Evolutionary conservation across 2,797 vertebrate genomes (phyloP).

Genomic region (Halcyon leucocephala): DNA sequence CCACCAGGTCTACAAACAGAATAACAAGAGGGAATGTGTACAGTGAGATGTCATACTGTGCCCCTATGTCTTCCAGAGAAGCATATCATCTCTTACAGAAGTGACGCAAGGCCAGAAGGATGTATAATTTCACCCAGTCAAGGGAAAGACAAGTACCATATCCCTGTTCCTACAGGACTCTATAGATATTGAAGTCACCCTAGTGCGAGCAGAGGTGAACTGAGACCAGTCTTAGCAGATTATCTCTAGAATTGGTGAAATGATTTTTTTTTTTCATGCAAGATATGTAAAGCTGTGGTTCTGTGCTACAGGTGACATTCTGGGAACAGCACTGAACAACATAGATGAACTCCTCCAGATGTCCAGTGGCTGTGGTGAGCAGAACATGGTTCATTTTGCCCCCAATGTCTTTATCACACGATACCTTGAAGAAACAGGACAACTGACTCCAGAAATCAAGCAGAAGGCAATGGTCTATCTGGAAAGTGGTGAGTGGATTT

Average conservation of each 20-base stretch:
- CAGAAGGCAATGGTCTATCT: constrained; percentile 80
- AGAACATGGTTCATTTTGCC: constrained; percentile 89
- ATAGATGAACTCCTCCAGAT: constrained; percentile 85
- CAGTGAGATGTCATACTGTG: neutral
- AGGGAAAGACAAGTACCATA: neutral
- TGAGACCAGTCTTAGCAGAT: neutral
- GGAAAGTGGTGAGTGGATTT: constrained; percentile 79
- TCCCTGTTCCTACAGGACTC: neutral
- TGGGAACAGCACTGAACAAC: constrained; percentile 88
- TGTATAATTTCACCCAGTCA: neutral
- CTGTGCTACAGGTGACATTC: constrained; percentile 83
- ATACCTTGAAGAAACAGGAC: constrained; percentile 85
- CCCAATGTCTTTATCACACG: constrained; percentile 88
- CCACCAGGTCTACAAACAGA: neutral
- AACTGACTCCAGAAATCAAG: constrained; percentile 82
- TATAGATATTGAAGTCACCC: neutral
- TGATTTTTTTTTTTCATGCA: neutral
- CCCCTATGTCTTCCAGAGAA: neutral
- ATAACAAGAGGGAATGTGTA: neutral
- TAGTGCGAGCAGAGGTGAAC: neutral
- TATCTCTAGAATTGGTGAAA: neutral
- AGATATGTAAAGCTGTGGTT: neutral
- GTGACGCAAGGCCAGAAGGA: neutral
- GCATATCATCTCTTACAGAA: neutral
- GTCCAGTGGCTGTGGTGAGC: constrained; percentile 90